These are phyloP conservation scores for Pseudobourletiella spinata DNA, from an alignment of 1,140 invertebrate genomes.

Conservation along the genomic window DNA sequence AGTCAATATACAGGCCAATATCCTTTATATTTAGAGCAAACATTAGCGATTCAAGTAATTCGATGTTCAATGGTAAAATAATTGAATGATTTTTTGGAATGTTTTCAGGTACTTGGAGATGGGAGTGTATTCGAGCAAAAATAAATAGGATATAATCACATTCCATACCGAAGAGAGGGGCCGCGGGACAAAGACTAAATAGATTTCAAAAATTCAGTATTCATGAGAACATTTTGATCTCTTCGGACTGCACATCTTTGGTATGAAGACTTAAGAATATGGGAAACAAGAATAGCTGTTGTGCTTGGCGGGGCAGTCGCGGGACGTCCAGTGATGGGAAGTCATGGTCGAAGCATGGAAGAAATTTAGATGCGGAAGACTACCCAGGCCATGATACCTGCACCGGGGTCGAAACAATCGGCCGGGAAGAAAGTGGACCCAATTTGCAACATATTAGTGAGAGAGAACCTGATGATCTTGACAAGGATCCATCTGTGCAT, in stretches of 20 bases:
- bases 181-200: no score
- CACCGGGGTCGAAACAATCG: slow-evolving; percentile 15
- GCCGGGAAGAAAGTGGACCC: slow-evolving; percentile 64
- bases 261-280: slow-evolving; percentile 44
- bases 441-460: slow-evolving; percentile 98
- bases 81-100: no score
- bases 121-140: no score
- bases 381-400: slow-evolving; percentile 38
- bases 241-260: neutral
- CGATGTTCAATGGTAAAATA: no score
- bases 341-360: slow-evolving; percentile 48
- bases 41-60: no score
- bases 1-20: no score
- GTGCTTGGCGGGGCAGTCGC: slow-evolving; percentile 44
- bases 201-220: no score
- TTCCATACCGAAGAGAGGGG: no score
- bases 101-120: no score
- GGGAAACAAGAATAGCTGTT: slow-evolving; percentile 70
- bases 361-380: slow-evolving; percentile 42
- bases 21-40: no score
- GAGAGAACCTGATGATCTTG: slow-evolving; percentile 87
- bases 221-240: no score
- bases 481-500: slow-evolving; percentile 90
- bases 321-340: slow-evolving; percentile 33
- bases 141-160: no score